phyloP scores from a whole-genome alignment of 2,888 invertebrate species.

The Polyommatus icarus region DNA sequence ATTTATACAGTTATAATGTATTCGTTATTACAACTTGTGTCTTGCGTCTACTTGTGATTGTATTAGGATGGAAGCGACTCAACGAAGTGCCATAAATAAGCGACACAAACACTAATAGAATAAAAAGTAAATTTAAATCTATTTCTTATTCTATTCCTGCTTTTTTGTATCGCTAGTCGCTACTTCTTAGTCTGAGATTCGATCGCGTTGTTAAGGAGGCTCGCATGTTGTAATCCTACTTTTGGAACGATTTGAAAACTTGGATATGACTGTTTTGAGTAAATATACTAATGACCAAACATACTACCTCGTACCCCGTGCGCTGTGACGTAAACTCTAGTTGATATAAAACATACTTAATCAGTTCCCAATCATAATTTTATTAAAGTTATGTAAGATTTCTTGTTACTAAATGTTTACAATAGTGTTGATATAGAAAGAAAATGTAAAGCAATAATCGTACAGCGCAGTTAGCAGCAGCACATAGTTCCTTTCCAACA shows the following conservation, averaged over 20 bases:
- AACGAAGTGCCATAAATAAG: neutral
- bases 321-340: neutral
- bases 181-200: neutral
- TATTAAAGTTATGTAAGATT: neutral
- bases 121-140: neutral
- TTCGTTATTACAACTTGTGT: neutral
- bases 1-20: too few relatives aligned
- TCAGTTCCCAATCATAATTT: neutral
- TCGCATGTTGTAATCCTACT: neutral
- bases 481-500: neutral
- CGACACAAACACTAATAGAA: neutral
- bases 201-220: neutral
- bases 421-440: neutral
- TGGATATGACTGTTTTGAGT: neutral
- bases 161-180: neutral
- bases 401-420: neutral
- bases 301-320: neutral
- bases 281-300: neutral
- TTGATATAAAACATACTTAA: neutral
- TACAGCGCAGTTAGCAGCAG: neutral
- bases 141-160: neutral
- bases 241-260: neutral
- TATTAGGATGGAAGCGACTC: neutral
- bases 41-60: neutral
- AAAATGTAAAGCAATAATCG: neutral